A percentile compares a stretch with the other conserved stretches of the same genome.
Conservation (phyloP, 2,797 vertebrate genomes). For the Halcyon chelicuti region DNA sequence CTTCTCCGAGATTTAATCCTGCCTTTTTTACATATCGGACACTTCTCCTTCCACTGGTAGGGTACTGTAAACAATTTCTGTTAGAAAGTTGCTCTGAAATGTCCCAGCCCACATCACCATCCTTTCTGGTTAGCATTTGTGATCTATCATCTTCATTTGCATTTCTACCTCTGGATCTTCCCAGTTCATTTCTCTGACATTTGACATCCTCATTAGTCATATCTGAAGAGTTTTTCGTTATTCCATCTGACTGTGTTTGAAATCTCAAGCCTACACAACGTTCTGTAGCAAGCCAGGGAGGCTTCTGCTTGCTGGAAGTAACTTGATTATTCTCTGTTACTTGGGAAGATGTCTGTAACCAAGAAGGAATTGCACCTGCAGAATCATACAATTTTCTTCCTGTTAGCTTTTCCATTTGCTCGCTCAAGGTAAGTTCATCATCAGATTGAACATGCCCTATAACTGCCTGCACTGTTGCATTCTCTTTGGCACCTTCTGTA, state of each 20-base stretch:
- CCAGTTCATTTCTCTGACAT: conserved; percentile 63
- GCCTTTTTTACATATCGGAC: conserved; percentile 57
- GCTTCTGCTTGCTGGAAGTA: conserved; percentile 74
- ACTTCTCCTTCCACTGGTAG: conserved; percentile 85
- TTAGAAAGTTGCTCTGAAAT: conserved; percentile 4
- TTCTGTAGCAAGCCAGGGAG: conserved; percentile 83
- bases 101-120: conserved; percentile 71
- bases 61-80: conserved; percentile 66
- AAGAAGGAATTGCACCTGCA: conserved; percentile 80
- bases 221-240: conserved; percentile 59
- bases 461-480: neutral
- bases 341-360: conserved; percentile 82
- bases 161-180: neutral
- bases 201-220: conserved; percentile 73
- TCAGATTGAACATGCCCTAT: conserved; percentile 30
- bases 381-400: conserved; percentile 73
- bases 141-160: conserved; percentile 45
- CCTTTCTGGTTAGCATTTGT: conserved; percentile 45
- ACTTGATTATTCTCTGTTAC: conserved; percentile 62
- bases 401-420: conserved; percentile 75
- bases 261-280: conserved; percentile 48
- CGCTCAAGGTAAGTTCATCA: conserved; percentile 68
- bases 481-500: neutral
- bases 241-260: neutral
- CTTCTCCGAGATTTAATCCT: neutral